These are phyloP conservation scores for Helobdella robusta DNA, from an alignment of 2,888 invertebrate genomes.

Conservation along the genomic window DNA sequence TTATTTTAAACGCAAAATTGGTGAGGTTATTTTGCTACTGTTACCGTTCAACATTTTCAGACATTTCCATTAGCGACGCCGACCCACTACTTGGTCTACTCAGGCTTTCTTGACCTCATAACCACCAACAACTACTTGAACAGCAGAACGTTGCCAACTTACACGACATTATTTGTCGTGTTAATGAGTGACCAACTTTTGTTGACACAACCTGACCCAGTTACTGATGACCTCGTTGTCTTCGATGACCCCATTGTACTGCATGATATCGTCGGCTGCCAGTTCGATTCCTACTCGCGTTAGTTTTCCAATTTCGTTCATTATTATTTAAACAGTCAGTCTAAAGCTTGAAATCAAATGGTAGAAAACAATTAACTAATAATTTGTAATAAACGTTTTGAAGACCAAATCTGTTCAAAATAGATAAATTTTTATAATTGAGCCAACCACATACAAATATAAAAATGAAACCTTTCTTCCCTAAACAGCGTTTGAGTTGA, in stretches of 20 bases:
- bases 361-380: too few relatives aligned
- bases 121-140: neutral
- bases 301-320: constrained; percentile 1
- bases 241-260: constrained; percentile 40
- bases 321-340: too few relatives aligned
- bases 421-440: too few relatives aligned
- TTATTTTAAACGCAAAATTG: too few relatives aligned
- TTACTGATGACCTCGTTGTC: constrained; percentile 38
- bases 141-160: neutral
- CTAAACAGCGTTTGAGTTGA: constrained; percentile 22
- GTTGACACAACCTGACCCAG: constrained; percentile 37
- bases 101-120: constrained; percentile 38
- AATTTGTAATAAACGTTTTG: neutral
- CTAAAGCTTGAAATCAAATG: too few relatives aligned
- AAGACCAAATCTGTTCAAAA: neutral
- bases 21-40: too few relatives aligned
- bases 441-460: too few relatives aligned
- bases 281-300: constrained; percentile 25
- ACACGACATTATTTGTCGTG: constrained; percentile 37
- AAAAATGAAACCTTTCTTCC: neutral
- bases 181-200: constrained; percentile 43
- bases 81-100: constrained; percentile 43
- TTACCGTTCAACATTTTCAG: constrained; percentile 32
- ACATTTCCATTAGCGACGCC: constrained; percentile 42
- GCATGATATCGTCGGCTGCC: constrained; percentile 34